Evolutionary conservation across 2,888 invertebrate genomes (phyloP).

Genomic region (Linnaemya vulpina): DNA sequence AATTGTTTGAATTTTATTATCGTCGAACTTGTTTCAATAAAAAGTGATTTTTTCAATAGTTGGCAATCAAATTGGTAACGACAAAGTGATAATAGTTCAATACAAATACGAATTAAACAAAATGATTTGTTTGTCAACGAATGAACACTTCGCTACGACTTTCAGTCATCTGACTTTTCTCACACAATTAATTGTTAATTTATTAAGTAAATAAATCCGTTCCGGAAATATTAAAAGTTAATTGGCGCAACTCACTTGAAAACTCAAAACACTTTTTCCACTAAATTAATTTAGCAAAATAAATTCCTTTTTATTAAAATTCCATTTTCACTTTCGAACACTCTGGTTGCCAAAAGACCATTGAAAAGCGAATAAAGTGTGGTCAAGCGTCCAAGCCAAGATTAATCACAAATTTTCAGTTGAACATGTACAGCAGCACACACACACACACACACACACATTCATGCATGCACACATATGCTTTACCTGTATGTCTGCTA

Average conservation of each 20-base stretch:
- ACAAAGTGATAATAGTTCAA: too few species aligned
- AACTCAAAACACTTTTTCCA: background rate
- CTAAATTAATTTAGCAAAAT: background rate
- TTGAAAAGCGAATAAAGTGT: conserved; percentile 57
- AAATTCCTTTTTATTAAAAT: background rate
- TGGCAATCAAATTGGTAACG: too few species aligned
- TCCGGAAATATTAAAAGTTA: background rate
- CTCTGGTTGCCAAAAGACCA: conserved; percentile 62
- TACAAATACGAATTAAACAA: too few species aligned
- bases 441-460: background rate
- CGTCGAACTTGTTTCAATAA: too few species aligned
- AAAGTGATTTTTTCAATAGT: too few species aligned
- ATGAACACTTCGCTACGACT: background rate
- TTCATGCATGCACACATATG: background rate
- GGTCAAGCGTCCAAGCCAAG: conserved; percentile 57
- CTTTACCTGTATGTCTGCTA: background rate
- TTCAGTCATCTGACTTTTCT: too few species aligned
- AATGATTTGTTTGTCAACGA: too few species aligned
- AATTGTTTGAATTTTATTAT: too few species aligned
- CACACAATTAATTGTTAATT: too few species aligned
- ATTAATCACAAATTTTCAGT: conserved; percentile 56
- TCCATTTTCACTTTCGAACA: conserved; percentile 59
- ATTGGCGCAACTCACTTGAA: conserved; percentile 26
- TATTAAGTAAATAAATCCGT: background rate
- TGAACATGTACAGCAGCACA: background rate